Percentiles rank a stretch among this genome's conserved stretches.
phyloP scores from a whole-genome alignment of 1,140 invertebrate species.

The Hypothenemus hampei region DNA sequence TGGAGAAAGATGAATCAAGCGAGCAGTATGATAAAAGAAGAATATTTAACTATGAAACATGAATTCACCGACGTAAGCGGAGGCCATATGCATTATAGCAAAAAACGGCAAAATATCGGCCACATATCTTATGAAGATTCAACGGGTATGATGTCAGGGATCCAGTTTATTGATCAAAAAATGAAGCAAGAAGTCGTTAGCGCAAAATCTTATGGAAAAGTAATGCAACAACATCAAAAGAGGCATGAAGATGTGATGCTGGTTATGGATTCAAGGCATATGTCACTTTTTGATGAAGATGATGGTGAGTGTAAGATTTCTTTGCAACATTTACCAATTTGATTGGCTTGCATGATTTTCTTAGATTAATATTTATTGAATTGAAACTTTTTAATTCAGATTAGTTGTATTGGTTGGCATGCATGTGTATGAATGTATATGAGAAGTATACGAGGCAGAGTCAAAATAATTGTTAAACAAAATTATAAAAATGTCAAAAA shows the following conservation, averaged over 20 bases:
- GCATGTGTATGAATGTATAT: no score
- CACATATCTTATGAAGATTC: constrained; percentile 42
- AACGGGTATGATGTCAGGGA: constrained; percentile 38
- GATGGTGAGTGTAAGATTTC: constrained; percentile 33
- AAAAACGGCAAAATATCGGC: constrained; percentile 28
- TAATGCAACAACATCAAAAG: constrained; percentile 32
- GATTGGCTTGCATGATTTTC: not conserved
- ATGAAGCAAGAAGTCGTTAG: constrained; percentile 39
- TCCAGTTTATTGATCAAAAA: constrained; percentile 38
- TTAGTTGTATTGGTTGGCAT: no score
- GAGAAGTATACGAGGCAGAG: no score
- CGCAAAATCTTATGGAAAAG: constrained; percentile 41
- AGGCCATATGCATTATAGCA: constrained; percentile 32
- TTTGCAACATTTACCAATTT: constrained; percentile 1
- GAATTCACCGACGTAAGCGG: constrained; percentile 29
- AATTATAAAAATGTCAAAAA: no score
- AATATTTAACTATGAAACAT: constrained; percentile 26
- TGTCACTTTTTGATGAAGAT: constrained; percentile 41
- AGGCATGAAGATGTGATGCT: constrained; percentile 41
- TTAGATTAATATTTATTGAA: constrained; percentile 8
- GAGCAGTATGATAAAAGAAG: constrained; percentile 21
- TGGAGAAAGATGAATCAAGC: constrained; percentile 29
- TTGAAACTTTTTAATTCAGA: not conserved
- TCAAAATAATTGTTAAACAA: no score
- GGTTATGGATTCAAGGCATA: constrained; percentile 41